Conservation (phyloP, 92 coral and sea anemone species). For the Porites rus region DNA sequence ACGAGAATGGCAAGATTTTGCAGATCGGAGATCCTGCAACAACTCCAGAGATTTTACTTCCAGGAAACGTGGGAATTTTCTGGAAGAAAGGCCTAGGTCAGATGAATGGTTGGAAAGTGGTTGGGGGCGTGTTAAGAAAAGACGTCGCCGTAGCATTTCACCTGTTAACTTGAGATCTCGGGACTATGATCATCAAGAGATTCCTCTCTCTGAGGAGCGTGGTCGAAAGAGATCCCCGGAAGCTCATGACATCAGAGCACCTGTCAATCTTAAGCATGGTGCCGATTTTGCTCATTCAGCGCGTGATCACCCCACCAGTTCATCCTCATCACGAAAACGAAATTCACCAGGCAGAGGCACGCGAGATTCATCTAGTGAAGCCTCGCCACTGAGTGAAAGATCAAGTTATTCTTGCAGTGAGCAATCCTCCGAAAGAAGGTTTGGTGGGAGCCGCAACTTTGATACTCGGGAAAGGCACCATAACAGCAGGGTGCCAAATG, state of each 20-base stretch:
- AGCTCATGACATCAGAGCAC: neutral
- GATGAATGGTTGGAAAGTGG: constrained; percentile 18
- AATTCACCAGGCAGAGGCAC: neutral
- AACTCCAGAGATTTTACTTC: neutral
- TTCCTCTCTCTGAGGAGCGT: neutral
- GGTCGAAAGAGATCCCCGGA: neutral
- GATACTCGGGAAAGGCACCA: neutral
- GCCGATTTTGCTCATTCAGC: neutral
- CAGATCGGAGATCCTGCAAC: constrained; percentile 5
- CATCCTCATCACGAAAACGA: too few species aligned
- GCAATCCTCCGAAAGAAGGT: neutral
- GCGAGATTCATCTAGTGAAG: neutral
- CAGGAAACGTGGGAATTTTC: neutral
- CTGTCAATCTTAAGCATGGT: neutral
- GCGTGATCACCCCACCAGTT: neutral
- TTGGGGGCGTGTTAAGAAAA: neutral
- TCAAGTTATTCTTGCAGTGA: constrained; percentile 18
- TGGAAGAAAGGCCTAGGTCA: constrained; percentile 23
- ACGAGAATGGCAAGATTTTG: neutral
- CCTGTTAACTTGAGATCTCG: neutral
- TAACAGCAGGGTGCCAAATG: neutral
- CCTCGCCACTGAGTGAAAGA: constrained; percentile 14
- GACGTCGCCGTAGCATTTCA: constrained; percentile 3
- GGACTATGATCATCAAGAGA: neutral
- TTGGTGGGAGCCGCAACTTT: neutral